These are phyloP conservation scores for Peromyscus attwateri DNA, from an alignment of 2,797 vertebrate species.

Conservation along the genomic window DNA sequence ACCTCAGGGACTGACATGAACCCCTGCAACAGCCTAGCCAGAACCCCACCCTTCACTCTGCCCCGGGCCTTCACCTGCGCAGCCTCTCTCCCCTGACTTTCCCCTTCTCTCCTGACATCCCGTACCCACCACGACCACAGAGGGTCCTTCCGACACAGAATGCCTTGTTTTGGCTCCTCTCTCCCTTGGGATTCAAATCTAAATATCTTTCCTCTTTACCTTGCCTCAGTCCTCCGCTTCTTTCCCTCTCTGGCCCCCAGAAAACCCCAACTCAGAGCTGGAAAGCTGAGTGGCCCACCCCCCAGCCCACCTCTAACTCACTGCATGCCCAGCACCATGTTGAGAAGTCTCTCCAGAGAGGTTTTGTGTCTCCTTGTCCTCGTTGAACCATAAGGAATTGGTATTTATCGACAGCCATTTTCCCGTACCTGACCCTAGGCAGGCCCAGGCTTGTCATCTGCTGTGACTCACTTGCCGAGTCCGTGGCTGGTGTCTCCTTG, in stretches of 20 bases:
- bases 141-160: neutral
- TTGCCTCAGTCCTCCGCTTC: neutral
- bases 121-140: fast-evolving
- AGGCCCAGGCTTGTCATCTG: fast-evolving
- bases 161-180: neutral
- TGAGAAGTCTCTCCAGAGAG: neutral
- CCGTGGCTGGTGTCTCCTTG: neutral
- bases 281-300: no score
- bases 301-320: neutral
- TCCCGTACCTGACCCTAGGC: neutral
- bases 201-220: neutral
- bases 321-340: no score
- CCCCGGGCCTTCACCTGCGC: neutral
- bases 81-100: neutral
- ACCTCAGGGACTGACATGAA: neutral
- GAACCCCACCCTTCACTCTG: neutral
- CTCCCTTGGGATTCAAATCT: neutral
- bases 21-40: neutral
- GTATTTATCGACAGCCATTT: neutral
- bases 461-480: neutral
- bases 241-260: neutral
- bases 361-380: neutral
- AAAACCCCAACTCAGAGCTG: neutral
- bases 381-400: neutral
- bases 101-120: neutral